These are phyloP conservation scores for Neoscelio sp. DNA, from an alignment of 2,888 invertebrate genomes.

Conservation along the genomic window DNA sequence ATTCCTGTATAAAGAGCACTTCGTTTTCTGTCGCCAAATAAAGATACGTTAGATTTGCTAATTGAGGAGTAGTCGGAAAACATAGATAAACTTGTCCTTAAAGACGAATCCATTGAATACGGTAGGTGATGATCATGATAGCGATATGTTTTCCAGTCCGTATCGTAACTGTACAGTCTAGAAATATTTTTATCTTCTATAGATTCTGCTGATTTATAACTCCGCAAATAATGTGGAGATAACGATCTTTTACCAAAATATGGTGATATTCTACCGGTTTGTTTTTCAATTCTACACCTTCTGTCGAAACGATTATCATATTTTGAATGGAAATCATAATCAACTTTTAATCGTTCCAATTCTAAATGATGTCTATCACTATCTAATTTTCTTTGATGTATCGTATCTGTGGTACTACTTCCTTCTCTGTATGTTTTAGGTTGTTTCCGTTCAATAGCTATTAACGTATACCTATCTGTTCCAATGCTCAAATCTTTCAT, in stretches of 20 bases:
- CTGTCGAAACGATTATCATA: neutral
- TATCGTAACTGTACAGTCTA: conserved; percentile 6
- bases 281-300: conserved; percentile 7
- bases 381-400: too few species aligned
- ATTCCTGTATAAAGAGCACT: conserved; percentile 1
- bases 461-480: too few species aligned
- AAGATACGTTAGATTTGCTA: conserved; percentile 26
- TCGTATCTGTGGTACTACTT: too few species aligned
- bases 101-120: conserved; percentile 21
- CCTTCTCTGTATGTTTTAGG: too few species aligned
- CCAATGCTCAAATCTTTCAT: too few species aligned
- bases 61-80: conserved; percentile 45
- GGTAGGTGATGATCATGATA: conserved; percentile 4
- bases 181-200: conserved; percentile 29
- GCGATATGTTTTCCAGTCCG: conserved; percentile 10
- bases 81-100: conserved; percentile 23
- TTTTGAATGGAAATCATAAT: neutral
- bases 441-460: too few species aligned
- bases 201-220: conserved; percentile 57
- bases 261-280: conserved; percentile 13
- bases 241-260: neutral
- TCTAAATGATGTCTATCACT: too few species aligned
- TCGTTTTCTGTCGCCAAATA: conserved; percentile 13
- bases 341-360: neutral
- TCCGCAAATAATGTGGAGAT: conserved; percentile 23